Evolutionary conservation across 1,140 invertebrate genomes (phyloP), one percentile per base, ranked within the genome.

Genomic region (Trichonephila clavipes): DNA sequence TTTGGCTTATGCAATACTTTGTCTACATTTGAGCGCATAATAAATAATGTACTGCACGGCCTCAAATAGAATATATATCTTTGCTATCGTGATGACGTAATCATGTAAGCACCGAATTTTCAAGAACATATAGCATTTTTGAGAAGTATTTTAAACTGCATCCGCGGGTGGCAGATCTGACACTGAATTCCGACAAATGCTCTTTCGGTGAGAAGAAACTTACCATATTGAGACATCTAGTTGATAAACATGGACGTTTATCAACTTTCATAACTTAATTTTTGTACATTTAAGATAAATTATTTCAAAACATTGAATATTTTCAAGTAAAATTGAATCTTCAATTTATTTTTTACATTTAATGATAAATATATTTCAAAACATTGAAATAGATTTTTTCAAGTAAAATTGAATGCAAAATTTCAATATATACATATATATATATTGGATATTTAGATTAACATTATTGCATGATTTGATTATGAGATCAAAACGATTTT

Each of bases 1-100:
- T 95, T 96, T 88, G 95, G 95, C 21, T 59, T 64, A 77, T 72
- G 88, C 34, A 40, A 40, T 40, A 40, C 34, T 40, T 16, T 95
- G n/a, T 44, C 58, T 85, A 92, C 61, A 58, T 94, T 94, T 81
- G 94, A 95, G 21, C 94, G 94, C 34, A 95, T 95, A 14, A 94
- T 95, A n/a, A 95, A 95, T 87, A 93, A 94, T 82, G 64, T 40
- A 40, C 94, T 24, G 61, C 94, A 2, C 95, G 91, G 90, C 58
- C 95, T 95, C 5, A 86, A 86, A n/a, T 24, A 58, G 51, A 61
- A 86, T 58, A 86, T 86, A 8, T 86, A 2, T 28, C 18, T 44
- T 16, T 69, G 14, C 94, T 96, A 14, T 66, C 64, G 93, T 7
- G 64, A 61, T 16, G 40, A 83, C 10, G 24, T 82, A 0, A 62